Base-by-base conservation (phyloP, 2,888 invertebrate genomes). In the Keiferia lycopersicella region DNA sequence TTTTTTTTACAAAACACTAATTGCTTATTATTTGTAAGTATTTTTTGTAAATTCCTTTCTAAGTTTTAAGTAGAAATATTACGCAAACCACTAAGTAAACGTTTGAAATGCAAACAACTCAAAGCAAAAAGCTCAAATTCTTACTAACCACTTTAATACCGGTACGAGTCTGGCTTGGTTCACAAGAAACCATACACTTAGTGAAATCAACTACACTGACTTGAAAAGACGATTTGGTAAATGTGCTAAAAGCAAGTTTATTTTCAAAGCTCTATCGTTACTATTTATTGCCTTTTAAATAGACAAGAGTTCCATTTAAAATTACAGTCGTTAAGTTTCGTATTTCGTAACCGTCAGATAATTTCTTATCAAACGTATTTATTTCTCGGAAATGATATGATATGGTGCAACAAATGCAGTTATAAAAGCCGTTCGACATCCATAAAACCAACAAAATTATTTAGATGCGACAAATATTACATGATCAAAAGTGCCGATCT, bases 21-120 rank as follows among this genome's bases (percentile, higher is more conserved):
- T 53, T 26, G 4, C 14, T 22, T 26, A 14, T 53, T 53, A 4
- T 26, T 48, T 18, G 16, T 7, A 45, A 2, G 45, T 16, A n/a
- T n/a, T n/a, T n/a, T 45, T 16, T 48, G 18, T 18, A 48, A 8
- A 12, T 51, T 18, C 10, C 8, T 20, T 20, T 20, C 20, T 51
- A 51, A 22, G 20, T 12, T 12, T n/a, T 20, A 20, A 22, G 14
- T 26, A 22, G 12, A 11, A 11, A 12, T 7, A 53, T 53, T 53
- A 26, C 51, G 22, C 51, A 53, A 53, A 53, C 22, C 22, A 53
- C 26, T 14, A 7, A 53, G 11, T 53, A 12, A 53, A 53, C 12
- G 12, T 53, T 26, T 22, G 51, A 53, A 26, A 53, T 53, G 51
- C 51, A 53, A 53, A 53, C 51, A 53, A 26, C 51, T 53, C 14